Conservation (phyloP, 1,140 invertebrate genomes). For the Bradynema listronoti region DNA sequence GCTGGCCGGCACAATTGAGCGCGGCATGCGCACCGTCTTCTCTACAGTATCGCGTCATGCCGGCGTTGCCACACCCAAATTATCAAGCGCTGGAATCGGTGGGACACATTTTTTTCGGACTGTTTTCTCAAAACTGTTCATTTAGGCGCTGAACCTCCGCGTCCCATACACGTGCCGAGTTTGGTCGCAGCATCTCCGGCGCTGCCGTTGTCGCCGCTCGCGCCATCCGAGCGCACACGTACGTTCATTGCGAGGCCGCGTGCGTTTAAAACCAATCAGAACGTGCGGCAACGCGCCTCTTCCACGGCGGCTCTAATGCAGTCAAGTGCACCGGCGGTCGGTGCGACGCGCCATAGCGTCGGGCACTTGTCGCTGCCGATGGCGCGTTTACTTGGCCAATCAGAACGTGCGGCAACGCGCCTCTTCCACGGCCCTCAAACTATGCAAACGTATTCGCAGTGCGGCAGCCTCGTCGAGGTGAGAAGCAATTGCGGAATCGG, state of each 20-base stretch:
- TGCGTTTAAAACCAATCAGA: not conserved
- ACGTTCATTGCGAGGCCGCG: not conserved
- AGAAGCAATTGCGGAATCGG: too few relatives aligned
- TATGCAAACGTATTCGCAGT: too few relatives aligned
- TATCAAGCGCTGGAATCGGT: not conserved
- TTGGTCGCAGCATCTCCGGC: not conserved
- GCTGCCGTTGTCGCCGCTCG: not conserved
- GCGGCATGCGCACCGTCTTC: slow-evolving; percentile 41
- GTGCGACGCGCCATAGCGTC: too few relatives aligned
- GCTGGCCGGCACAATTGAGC: slow-evolving; percentile 27
- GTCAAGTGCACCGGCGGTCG: too few relatives aligned
- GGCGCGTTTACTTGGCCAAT: too few relatives aligned
- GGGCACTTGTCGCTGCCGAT: too few relatives aligned
- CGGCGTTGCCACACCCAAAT: not conserved
- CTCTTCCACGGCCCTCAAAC: too few relatives aligned
- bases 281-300: too few relatives aligned
- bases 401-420: too few relatives aligned
- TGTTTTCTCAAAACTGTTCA: not conserved
- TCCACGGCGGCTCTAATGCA: too few relatives aligned
- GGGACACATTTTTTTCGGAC: not conserved
- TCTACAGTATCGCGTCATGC: slow-evolving; percentile 39
- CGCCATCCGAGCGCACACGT: not conserved
- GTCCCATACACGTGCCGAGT: not conserved
- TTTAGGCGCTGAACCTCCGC: not conserved
- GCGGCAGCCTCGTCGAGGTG: too few relatives aligned